Evolutionary conservation across 2,113 vertebrate species (phyloP).

Genomic region (Microtus ochrogaster): DNA sequence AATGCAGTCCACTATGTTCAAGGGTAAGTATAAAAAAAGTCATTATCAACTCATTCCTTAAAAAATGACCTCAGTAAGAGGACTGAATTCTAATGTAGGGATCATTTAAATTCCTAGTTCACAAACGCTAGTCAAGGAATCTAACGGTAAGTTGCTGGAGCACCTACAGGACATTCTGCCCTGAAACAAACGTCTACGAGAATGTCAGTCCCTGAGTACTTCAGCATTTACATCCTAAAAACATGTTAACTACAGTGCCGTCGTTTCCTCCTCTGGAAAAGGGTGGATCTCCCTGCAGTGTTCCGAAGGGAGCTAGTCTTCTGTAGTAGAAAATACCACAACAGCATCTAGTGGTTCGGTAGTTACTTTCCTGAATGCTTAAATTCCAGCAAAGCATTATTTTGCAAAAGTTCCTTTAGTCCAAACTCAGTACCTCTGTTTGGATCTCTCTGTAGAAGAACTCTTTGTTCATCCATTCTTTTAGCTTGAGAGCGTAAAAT

Average conservation of each 20-base stretch:
- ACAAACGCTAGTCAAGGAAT: slow-evolving; percentile 16
- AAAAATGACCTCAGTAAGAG: slow-evolving; percentile 39
- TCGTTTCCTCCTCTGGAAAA: slow-evolving; percentile 41
- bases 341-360: slow-evolving; percentile 10
- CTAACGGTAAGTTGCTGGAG: neutral
- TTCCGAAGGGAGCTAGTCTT: slow-evolving; percentile 52
- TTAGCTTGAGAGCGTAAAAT: slow-evolving; percentile 97
- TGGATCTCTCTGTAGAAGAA: slow-evolving; percentile 91
- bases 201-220: neutral
- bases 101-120: slow-evolving; percentile 49
- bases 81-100: slow-evolving; percentile 36
- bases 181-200: neutral
- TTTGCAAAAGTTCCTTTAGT: slow-evolving; percentile 81
- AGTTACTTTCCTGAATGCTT: slow-evolving; percentile 54
- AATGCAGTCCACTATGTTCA: neutral
- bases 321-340: neutral
- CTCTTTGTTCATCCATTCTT: slow-evolving; percentile 97
- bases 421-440: slow-evolving; percentile 84
- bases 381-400: slow-evolving; percentile 68
- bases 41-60: neutral
- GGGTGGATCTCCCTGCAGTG: slow-evolving; percentile 55
- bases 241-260: slow-evolving; percentile 42
- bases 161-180: slow-evolving; percentile 48
- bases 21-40: slow-evolving; percentile 56
- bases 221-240: slow-evolving; percentile 39